These are phyloP conservation scores for Philhelius pedissequus DNA, from an alignment of 2,888 invertebrate genomes.

Conservation along the genomic window DNA sequence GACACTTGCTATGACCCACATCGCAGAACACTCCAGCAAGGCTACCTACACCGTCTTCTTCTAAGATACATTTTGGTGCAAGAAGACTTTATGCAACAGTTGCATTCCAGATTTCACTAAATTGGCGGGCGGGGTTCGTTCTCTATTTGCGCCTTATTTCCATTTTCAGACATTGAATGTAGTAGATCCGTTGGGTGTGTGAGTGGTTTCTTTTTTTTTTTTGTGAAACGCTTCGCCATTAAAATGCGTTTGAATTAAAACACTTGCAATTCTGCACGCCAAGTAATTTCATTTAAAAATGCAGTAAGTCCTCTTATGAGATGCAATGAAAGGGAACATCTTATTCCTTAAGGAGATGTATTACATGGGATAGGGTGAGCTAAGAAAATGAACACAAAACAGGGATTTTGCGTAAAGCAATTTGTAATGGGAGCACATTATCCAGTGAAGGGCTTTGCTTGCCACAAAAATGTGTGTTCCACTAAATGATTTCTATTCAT, in stretches of 20 bases:
- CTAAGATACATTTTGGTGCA: slow-evolving; percentile 4
- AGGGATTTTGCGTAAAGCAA: slow-evolving; percentile 7
- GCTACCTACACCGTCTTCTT: neutral
- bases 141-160: neutral
- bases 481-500: neutral
- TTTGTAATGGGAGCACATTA: slow-evolving; percentile 16
- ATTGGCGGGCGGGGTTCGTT: neutral
- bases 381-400: neutral
- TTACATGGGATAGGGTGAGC: neutral
- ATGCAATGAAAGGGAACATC: neutral
- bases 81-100: slow-evolving; percentile 32
- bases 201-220: neutral
- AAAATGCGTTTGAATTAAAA: neutral
- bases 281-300: slow-evolving; percentile 18
- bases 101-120: slow-evolving; percentile 5
- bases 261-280: slow-evolving; percentile 34
- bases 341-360: neutral
- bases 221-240: neutral
- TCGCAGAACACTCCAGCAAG: slow-evolving; percentile 37
- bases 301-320: neutral
- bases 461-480: neutral
- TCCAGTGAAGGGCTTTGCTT: neutral
- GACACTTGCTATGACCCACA: slow-evolving; percentile 52
- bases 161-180: neutral
- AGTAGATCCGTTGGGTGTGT: neutral